phyloP scores from a whole-genome alignment of 1,140 invertebrate species.

The Homarus americanus region DNA sequence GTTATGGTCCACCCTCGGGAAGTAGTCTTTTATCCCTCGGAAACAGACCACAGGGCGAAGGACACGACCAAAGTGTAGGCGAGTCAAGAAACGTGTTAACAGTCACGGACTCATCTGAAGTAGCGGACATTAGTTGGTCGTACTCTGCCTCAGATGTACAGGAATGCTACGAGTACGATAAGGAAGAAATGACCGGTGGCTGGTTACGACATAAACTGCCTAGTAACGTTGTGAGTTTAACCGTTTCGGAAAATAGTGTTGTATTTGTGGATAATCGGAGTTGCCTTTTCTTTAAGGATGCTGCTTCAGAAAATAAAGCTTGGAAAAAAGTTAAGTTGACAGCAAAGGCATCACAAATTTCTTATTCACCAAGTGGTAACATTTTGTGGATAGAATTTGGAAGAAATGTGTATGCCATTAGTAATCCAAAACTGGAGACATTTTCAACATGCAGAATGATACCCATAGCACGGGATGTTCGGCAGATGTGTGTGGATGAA shows the following conservation, averaged over 20 bases:
- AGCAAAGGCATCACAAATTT: constrained; percentile 24
- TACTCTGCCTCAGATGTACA: constrained; percentile 33
- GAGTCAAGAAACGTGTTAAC: constrained; percentile 38
- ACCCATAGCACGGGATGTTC: constrained; percentile 22
- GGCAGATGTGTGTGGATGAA: constrained; percentile 39
- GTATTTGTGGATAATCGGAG: constrained; percentile 26
- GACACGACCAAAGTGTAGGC: not conserved
- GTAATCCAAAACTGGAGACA: not conserved
- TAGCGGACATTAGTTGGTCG: constrained; percentile 56
- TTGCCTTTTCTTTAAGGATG: constrained; percentile 35
- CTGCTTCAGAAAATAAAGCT: not conserved
- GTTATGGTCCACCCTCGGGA: constrained; percentile 67
- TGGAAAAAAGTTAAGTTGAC: constrained; percentile 56
- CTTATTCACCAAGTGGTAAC: constrained; percentile 20
- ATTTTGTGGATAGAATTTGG: constrained; percentile 44
- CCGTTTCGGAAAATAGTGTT: constrained; percentile 28
- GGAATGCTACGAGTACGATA: constrained; percentile 45
- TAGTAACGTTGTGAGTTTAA: constrained; percentile 36
- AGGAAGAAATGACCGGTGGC: constrained; percentile 49
- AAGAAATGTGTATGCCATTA: constrained; percentile 32
- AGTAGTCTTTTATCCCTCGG: constrained; percentile 52
- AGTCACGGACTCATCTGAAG: constrained; percentile 50
- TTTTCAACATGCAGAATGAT: constrained; percentile 21
- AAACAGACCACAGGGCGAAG: constrained; percentile 25
- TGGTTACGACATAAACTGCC: constrained; percentile 35